A percentile compares a stretch with the other conserved stretches of the same genome.
These are phyloP conservation scores for Craniophora ligustri DNA, from an alignment of 2,888 invertebrate species.

Conservation along the genomic window DNA sequence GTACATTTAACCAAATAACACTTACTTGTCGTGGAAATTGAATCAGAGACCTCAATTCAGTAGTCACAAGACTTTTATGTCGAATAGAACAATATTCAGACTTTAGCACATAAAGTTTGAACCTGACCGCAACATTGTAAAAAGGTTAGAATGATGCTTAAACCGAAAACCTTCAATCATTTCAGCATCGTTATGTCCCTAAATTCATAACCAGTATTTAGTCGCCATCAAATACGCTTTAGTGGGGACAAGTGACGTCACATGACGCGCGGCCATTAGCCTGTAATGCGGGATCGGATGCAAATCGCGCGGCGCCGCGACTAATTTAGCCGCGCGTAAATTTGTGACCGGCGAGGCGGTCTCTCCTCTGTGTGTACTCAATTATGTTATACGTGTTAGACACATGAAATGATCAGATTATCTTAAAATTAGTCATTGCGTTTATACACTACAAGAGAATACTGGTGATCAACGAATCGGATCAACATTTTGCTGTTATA, in stretches of 20 bases:
- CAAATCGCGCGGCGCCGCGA: slow-evolving; percentile 70
- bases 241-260: slow-evolving; percentile 29
- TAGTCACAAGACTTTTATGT: no score
- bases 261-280: slow-evolving; percentile 34
- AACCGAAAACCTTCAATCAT: not conserved
- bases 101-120: no score
- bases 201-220: slow-evolving; percentile 20
- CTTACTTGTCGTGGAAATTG: no score
- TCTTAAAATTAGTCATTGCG: not conserved
- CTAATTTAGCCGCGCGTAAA: slow-evolving; percentile 75
- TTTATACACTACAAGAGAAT: no score
- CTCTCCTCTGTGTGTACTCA: slow-evolving; percentile 3
- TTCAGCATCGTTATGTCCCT: not conserved
- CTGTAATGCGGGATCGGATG: slow-evolving; percentile 61
- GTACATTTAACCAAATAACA: no score
- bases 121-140: no score
- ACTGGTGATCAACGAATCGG: no score
- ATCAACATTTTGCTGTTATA: no score
- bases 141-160: no score
- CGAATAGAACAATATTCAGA: no score
- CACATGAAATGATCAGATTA: not conserved
- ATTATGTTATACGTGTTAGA: not conserved
- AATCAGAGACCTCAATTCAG: no score
- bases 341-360: slow-evolving; percentile 52
- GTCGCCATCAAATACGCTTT: slow-evolving; percentile 26